A percentile compares a stretch with the other conserved stretches of the same genome.
Conservation (phyloP, 2,888 invertebrate species). For the Eurytoma adleriae region DNA sequence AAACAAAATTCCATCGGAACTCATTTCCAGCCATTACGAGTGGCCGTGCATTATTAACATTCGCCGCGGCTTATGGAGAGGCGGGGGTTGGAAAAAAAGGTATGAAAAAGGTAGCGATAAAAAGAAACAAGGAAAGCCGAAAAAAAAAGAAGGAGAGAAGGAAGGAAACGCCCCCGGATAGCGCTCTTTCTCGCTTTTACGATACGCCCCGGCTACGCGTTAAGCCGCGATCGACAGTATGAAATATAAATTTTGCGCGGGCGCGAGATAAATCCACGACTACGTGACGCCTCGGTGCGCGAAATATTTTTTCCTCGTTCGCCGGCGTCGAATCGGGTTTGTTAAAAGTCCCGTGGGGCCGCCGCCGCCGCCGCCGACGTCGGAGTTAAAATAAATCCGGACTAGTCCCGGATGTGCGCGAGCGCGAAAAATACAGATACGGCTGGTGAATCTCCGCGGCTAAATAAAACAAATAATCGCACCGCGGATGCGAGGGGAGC, state of each 20-base stretch:
- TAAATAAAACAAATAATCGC: conserved; percentile 53
- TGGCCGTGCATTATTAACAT: conserved; percentile 12
- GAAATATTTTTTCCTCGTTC: conserved; percentile 58
- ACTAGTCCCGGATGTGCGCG: conserved; percentile 47
- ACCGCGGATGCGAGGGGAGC: conserved; percentile 12
- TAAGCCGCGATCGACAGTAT: conserved; percentile 63
- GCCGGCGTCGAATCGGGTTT: conserved; percentile 59
- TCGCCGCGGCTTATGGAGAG: not conserved
- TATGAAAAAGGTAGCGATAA: not conserved
- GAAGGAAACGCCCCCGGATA: conserved; percentile 25
- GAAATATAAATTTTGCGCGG: conserved; percentile 61
- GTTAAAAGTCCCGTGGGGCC: conserved; percentile 60
- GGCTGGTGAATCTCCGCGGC: conserved; percentile 40
- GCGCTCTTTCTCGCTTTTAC: conserved; percentile 47
- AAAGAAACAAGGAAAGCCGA: not conserved
- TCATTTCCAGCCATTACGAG: not conserved
- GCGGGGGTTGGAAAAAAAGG: not conserved
- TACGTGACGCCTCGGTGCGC: conserved; percentile 59
- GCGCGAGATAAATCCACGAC: conserved; percentile 60
- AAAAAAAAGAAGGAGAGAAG: conserved; percentile 20
- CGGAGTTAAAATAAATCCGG: conserved; percentile 59
- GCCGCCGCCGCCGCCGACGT: conserved; percentile 13
- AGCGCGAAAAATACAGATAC: conserved; percentile 51
- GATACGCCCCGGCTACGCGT: conserved; percentile 52
- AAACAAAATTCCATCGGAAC: not conserved